Conservation (phyloP, 2,888 invertebrate genomes). For the Griposia aprilina region DNA sequence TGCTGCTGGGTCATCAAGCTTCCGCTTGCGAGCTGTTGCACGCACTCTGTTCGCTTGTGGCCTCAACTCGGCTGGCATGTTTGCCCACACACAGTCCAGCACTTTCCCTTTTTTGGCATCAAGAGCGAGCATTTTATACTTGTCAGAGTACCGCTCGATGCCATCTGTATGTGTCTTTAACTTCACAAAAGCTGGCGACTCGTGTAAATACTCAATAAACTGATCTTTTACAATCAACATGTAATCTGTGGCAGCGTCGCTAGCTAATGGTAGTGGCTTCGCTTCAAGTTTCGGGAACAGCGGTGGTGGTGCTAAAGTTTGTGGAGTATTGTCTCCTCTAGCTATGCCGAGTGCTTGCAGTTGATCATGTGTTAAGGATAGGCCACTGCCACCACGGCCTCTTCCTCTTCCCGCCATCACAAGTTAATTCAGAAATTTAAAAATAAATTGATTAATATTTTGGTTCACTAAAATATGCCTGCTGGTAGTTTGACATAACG, state of each 20-base stretch:
- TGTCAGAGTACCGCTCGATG: constrained; percentile 91
- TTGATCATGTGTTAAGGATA: constrained; percentile 90
- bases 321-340: constrained; percentile 89
- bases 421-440: constrained; percentile 18
- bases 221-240: constrained; percentile 93
- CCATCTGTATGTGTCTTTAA: constrained; percentile 86
- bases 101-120: constrained; percentile 86
- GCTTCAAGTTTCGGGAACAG: constrained; percentile 91
- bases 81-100: constrained; percentile 90
- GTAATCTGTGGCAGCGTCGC: constrained; percentile 92
- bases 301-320: constrained; percentile 90
- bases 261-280: constrained; percentile 89
- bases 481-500: constrained; percentile 11
- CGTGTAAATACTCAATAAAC: constrained; percentile 93
- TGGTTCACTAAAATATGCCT: accelerated
- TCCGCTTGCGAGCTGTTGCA: constrained; percentile 78
- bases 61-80: constrained; percentile 92
- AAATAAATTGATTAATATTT: neutral
- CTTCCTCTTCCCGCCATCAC: constrained; percentile 87
- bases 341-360: constrained; percentile 90
- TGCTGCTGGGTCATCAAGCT: constrained; percentile 81
- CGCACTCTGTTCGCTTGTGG: constrained; percentile 87
- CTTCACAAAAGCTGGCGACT: constrained; percentile 92
- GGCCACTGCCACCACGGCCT: constrained; percentile 88
- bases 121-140: constrained; percentile 88